A percentile compares a stretch with the other conserved stretches of the same genome.
These are phyloP conservation scores for Sinotaia quadrata DNA, from an alignment of 2,888 invertebrate genomes.

Conservation along the genomic window DNA sequence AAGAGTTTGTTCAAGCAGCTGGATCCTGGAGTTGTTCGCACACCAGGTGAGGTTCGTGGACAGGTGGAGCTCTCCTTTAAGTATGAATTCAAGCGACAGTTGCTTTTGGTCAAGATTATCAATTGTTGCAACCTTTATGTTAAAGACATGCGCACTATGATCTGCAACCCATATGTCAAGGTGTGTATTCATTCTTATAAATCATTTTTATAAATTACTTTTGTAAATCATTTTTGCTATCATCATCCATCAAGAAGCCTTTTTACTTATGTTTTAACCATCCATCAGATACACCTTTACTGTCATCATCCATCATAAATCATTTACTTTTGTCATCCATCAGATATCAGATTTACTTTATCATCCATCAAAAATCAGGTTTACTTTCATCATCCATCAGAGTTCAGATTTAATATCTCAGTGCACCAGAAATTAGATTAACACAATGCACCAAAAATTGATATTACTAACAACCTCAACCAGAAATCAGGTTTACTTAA, in stretches of 20 bases:
- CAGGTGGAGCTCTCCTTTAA: slow-evolving; percentile 67
- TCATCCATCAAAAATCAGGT: too few relatives aligned
- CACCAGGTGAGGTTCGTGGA: slow-evolving; percentile 52
- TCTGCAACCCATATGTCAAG: slow-evolving; percentile 65
- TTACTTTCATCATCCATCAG: too few relatives aligned
- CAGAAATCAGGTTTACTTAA: too few relatives aligned
- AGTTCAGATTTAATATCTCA: too few relatives aligned
- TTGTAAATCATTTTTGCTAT: too few relatives aligned
- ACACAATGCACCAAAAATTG: too few relatives aligned
- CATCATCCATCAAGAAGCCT: too few relatives aligned
- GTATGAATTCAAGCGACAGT: slow-evolving; percentile 55
- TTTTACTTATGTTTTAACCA: too few relatives aligned
- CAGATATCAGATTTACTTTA: too few relatives aligned
- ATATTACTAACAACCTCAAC: too few relatives aligned
- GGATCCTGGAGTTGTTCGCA: slow-evolving; percentile 63
- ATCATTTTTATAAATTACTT: too few relatives aligned
- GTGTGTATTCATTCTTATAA: slow-evolving; percentile 42
- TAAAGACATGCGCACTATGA: slow-evolving; percentile 58
- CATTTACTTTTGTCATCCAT: neutral
- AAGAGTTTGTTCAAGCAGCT: slow-evolving; percentile 65
- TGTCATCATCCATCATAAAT: neutral
- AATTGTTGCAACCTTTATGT: slow-evolving; percentile 58
- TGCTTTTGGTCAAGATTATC: slow-evolving; percentile 65
- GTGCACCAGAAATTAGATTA: too few relatives aligned
- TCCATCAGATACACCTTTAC: neutral